A percentile compares a stretch with the other conserved stretches of the same genome.
Evolutionary conservation across 2,797 vertebrate genomes (phyloP).

Genomic region (Melanotaenia parkinsoni): DNA sequence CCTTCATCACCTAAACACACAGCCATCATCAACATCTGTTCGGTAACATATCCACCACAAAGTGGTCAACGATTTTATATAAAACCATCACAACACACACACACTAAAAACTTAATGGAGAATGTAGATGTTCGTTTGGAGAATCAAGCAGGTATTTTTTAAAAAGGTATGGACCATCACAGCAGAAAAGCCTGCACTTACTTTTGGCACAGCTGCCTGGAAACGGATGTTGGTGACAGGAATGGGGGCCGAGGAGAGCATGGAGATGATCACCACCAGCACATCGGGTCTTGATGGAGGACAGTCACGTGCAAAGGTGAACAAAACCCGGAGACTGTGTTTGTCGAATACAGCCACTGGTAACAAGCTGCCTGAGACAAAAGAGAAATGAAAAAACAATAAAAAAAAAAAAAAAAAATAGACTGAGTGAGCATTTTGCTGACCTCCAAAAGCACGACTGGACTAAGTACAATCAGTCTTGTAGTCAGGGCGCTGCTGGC

Average conservation of each 20-base stretch:
- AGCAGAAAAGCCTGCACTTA: constrained; percentile 54
- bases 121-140: neutral
- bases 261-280: constrained; percentile 97
- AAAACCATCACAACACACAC: neutral
- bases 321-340: constrained; percentile 93
- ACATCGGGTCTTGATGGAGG: constrained; percentile 90
- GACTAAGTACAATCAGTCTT: no score
- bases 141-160: neutral
- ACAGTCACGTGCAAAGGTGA: constrained; percentile 92
- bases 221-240: constrained; percentile 93
- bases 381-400: neutral
- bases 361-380: constrained; percentile 88
- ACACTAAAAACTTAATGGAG: neutral
- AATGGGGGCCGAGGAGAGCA: constrained; percentile 93
- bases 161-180: no score
- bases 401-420: neutral
- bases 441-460: neutral
- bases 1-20: constrained; percentile 90
- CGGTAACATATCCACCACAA: neutral
- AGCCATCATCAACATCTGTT: constrained; percentile 10
- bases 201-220: constrained; percentile 98
- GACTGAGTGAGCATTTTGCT: neutral
- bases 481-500: no score
- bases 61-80: neutral
- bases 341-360: constrained; percentile 96